Evolutionary conservation across 2,888 invertebrate species (phyloP).

Genomic region (Siphlonurus alternatus): DNA sequence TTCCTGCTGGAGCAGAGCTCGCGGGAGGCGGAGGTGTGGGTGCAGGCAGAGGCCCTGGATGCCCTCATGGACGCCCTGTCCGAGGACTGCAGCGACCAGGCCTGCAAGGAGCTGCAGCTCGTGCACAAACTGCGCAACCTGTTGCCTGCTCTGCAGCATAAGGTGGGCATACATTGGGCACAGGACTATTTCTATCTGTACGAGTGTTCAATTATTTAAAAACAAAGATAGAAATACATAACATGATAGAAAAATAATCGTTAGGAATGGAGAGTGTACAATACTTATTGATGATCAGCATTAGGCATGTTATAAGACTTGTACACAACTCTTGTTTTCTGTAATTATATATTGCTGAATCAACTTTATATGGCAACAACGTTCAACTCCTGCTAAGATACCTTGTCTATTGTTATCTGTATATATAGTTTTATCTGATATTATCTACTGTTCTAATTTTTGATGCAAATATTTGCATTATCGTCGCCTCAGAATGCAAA

Average conservation of each 20-base stretch:
- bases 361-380: too few species aligned
- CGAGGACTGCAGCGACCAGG: slow-evolving; percentile 51
- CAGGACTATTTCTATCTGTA: too few species aligned
- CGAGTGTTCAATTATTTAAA: neutral
- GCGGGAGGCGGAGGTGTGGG: slow-evolving; percentile 48
- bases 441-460: too few species aligned
- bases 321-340: too few species aligned
- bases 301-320: too few species aligned
- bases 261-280: neutral
- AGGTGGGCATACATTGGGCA: slow-evolving; percentile 34
- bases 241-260: neutral
- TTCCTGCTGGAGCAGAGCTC: slow-evolving; percentile 40
- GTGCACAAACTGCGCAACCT: slow-evolving; percentile 40
- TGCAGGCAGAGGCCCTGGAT: slow-evolving; percentile 56
- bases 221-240: neutral
- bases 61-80: slow-evolving; percentile 59
- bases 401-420: too few species aligned
- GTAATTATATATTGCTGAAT: too few species aligned
- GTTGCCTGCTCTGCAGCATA: slow-evolving; percentile 42
- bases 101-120: slow-evolving; percentile 44
- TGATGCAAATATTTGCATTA: too few species aligned
- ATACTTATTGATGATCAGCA: too few species aligned
- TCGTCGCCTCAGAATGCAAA: too few species aligned
- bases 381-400: too few species aligned
- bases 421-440: too few species aligned